Evolutionary conservation across 2,797 vertebrate species (phyloP), one percentile per base, ranked within the genome.

Genomic region (Falco naumanni): DNA sequence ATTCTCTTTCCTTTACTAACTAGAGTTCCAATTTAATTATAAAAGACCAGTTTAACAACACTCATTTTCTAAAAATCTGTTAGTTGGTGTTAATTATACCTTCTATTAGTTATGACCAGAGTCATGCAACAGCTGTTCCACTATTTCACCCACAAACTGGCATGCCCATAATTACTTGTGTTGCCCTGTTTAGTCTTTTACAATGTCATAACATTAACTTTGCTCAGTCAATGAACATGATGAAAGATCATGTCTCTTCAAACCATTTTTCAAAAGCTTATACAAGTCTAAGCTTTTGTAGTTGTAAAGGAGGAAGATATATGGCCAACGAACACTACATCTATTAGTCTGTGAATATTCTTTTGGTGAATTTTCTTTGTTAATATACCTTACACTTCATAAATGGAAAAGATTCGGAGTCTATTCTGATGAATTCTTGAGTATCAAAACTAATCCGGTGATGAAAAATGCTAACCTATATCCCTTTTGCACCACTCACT

Each of bases 101-200:
- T 84, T 87, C 57, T 63, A 70, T 87, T 93, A 93, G 43, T 92
- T 92, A 93, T 72, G 70, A 90, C 74, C 41, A 6, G 10, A 89
- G 34, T 81, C 70, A 59, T 43, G 48, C 50, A 96, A 43, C 77
- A 94, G 68, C 69, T 89, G 59, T 82, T 96, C 51, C 54, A 70
- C 59, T 90, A 64, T 87, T 94, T 95, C 59, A 90, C 80, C 70
- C 34, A 37, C 66, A 90, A 79, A 89, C 43, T 60, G 41, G 48
- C 60, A 63, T 51, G 43, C n/a, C n/a, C 47, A 66, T 92, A 83
- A 90, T 89, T 79, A 45, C 31, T 86, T 61, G n/a, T 39, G 41
- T 89, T 94, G 34, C 60, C 39, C n/a, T 86, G 19, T 93, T 89
- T 90, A 89, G 66, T 74, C 31, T 87, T 84, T 79, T 87, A 70